Base-by-base conservation (phyloP, 2,888 invertebrate species). In the Scrobipalpa atriplicella region DNA sequence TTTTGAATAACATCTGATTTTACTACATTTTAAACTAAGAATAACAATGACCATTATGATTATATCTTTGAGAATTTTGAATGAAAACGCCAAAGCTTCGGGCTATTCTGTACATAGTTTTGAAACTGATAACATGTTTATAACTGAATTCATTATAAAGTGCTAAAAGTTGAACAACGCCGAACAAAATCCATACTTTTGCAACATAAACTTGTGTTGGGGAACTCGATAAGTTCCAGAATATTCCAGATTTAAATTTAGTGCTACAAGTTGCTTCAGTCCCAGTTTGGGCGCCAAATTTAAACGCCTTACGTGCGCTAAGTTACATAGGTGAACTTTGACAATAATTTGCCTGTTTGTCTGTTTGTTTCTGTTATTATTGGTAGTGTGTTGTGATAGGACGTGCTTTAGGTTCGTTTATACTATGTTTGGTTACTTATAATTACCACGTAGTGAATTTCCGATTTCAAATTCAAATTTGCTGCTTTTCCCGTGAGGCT, bases 191-290 rank as follows among this genome's bases (percentile, higher is more conserved):
- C 21, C 54, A 21, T 56, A 56, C 52, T 52, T 52, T 52, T 52
- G 52, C 52, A 52, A 52, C 58, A 58, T 38, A 58, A 58, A 58
- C 58, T 58, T 36, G 58, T 16, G 58, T 38, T 56, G 11, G 18
- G 7, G n/a, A 29, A 13, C 56, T 39, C 56, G 47, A 54, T 62
- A 66, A 54, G 66, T 66, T 39, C 41, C 54, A 65, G 21, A 65
- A 66, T 39, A 62, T 66, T 39, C 41, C 54, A 65, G 21, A 65
- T 65, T 60, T 65, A 60, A 65, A 65, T 65, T 65, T 65, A 65
- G 65, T 61, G 47, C 51, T 38, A 43, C 41, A 65, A 58, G 56
- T 65, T 65, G 51, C 38, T 65, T 36, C 38, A 36, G 61, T 38
- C 60, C 60, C 19, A 65, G 11, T 61, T 65, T 51, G 38, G 51